Percentiles rank a stretch among this genome's conserved stretches.
These are phyloP conservation scores for Ceramica pisi DNA, from an alignment of 2,888 invertebrate genomes.

Conservation along the genomic window DNA sequence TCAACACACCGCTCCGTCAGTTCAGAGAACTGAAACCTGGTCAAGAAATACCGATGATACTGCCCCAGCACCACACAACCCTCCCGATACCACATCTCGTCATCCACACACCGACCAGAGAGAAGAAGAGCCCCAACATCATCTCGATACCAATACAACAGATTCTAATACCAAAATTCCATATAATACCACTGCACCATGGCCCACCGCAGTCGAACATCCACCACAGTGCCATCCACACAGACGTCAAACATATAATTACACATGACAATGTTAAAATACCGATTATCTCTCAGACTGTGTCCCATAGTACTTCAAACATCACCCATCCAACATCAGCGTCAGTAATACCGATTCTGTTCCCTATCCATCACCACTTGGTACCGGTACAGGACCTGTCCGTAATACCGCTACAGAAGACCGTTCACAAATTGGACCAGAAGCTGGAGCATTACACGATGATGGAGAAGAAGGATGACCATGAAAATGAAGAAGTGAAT, in stretches of 20 bases:
- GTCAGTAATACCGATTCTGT: conserved; percentile 70
- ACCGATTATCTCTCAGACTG: conserved; percentile 74
- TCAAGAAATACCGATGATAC: conserved; percentile 50
- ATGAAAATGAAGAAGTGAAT: conserved; percentile 75
- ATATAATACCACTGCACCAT: conserved; percentile 74
- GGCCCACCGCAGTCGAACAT: conserved; percentile 73
- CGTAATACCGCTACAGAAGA: conserved; percentile 82
- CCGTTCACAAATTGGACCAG: conserved; percentile 65
- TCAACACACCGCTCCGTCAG: conserved; percentile 67
- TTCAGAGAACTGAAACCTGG: conserved; percentile 52
- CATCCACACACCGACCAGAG: conserved; percentile 57
- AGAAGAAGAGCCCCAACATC: conserved; percentile 73
- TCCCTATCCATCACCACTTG: conserved; percentile 78
- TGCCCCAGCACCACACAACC: conserved; percentile 54
- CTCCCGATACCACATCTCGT: conserved; percentile 36
- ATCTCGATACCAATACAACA: conserved; percentile 73
- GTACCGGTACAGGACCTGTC: conserved; percentile 82
- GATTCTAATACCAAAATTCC: conserved; percentile 74
- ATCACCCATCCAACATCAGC: conserved; percentile 73
- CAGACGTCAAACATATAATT: conserved; percentile 69
- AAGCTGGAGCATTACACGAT: conserved; percentile 71
- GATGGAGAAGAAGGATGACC: conserved; percentile 71
- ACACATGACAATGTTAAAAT: conserved; percentile 72
- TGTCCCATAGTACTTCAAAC: conserved; percentile 73
- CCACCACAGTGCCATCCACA: conserved; percentile 73